phyloP scores from a whole-genome alignment of 2,888 invertebrate genomes.

The Himalopsyche tibetana region DNA sequence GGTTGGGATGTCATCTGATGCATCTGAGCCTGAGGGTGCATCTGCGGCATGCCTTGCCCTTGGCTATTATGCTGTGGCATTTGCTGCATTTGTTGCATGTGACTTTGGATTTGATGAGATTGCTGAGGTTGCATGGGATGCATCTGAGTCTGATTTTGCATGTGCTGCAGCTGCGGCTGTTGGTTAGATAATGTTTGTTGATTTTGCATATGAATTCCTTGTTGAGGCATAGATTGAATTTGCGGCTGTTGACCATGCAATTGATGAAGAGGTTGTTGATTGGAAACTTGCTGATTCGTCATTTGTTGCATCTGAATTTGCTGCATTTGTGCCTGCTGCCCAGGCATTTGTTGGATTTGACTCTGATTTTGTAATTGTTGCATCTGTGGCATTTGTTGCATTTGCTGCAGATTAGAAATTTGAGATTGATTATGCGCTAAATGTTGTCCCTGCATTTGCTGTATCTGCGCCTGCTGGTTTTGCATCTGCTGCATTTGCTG shows the following conservation, averaged over 20 bases:
- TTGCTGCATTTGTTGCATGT: constrained; percentile 77
- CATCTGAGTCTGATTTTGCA: constrained; percentile 76
- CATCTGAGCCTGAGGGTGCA: constrained; percentile 73
- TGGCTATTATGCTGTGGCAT: constrained; percentile 70
- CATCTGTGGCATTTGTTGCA: constrained; percentile 77
- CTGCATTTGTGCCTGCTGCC: constrained; percentile 76
- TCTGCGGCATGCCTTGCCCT: constrained; percentile 64
- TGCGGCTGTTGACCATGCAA: constrained; percentile 74
- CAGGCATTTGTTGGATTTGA: constrained; percentile 74
- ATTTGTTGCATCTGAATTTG: constrained; percentile 72
- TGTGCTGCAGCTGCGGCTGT: constrained; percentile 76
- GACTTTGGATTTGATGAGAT: constrained; percentile 75
- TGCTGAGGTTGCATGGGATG: constrained; percentile 76
- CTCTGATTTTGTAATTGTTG: constrained; percentile 75
- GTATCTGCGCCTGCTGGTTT: constrained; percentile 74
- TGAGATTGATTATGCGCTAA: constrained; percentile 60
- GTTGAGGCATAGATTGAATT: constrained; percentile 75
- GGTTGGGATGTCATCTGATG: constrained; percentile 74
- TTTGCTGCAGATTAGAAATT: constrained; percentile 73
- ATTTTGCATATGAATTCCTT: constrained; percentile 73
- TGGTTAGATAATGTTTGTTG: constrained; percentile 74
- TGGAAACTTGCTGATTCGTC: constrained; percentile 74
- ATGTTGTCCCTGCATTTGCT: constrained; percentile 71
- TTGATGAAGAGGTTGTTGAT: constrained; percentile 74
- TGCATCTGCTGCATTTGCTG: constrained; percentile 77